A percentile compares a stretch with the other conserved stretches of the same genome.
Evolutionary conservation across 2,113 vertebrate species (phyloP).

Genomic region (Gallinago paraguaiae): DNA sequence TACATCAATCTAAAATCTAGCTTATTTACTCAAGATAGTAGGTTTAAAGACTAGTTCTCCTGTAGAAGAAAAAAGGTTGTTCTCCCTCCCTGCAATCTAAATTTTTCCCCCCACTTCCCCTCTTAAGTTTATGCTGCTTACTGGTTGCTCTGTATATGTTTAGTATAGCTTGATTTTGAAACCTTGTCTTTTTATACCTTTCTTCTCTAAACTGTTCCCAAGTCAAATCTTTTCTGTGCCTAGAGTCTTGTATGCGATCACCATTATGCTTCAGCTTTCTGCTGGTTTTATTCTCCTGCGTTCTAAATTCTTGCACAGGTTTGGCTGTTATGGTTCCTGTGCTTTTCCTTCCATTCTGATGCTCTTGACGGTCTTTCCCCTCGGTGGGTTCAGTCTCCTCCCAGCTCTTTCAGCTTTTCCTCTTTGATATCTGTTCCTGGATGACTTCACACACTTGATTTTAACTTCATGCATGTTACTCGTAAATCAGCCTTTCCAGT

Average conservation of each 20-base stretch:
- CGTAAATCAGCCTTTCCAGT: not conserved
- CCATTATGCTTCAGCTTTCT: not conserved
- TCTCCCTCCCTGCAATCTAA: not conserved
- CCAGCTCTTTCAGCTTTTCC: not conserved
- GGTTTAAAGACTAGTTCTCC: not conserved
- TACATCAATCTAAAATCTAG: not conserved
- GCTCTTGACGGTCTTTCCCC: not conserved
- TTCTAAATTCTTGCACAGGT: not conserved
- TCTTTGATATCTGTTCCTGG: not conserved
- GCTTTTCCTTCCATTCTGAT: not conserved
- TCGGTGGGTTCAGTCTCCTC: not conserved
- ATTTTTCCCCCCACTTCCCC: not conserved
- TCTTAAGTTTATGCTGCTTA: not conserved
- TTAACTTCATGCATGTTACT: not conserved
- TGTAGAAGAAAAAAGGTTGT: not conserved
- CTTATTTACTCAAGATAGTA: not conserved
- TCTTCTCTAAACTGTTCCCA: not conserved
- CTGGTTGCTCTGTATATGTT: not conserved
- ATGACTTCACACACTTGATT: not conserved
- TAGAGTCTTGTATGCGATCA: not conserved
- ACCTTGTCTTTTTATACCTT: not conserved
- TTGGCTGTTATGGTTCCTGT: not conserved
- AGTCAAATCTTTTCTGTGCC: not conserved
- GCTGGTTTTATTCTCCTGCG: not conserved
- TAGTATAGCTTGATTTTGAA: not conserved